These are phyloP conservation scores for Bombus consobrinus DNA, from an alignment of 1,140 invertebrate genomes.

Conservation along the genomic window DNA sequence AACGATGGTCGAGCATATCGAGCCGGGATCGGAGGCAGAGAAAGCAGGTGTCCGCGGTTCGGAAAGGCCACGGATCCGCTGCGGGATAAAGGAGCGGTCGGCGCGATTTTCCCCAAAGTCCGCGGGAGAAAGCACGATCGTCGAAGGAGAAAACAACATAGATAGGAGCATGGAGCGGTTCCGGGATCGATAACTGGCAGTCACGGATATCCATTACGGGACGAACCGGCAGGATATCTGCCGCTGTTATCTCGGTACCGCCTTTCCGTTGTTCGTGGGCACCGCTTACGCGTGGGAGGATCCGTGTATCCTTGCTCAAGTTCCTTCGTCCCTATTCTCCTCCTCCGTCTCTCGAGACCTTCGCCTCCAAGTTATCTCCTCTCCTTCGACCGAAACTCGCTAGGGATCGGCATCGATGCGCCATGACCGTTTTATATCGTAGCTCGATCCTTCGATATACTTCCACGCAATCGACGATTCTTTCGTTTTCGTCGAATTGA, in stretches of 20 bases:
- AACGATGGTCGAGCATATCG: too few species aligned
- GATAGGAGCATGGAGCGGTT: background rate
- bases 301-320: conserved; percentile 45
- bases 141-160: background rate
- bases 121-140: conserved; percentile 25
- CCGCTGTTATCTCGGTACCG: conserved; percentile 47
- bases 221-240: conserved; percentile 12
- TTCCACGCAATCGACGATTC: too few species aligned
- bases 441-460: too few species aligned
- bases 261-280: conserved; percentile 56
- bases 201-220: background rate
- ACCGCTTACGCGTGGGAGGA: conserved; percentile 50
- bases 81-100: too few species aligned
- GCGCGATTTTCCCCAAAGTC: conserved; percentile 1
- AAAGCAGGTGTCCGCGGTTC: too few species aligned
- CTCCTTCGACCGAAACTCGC: background rate
- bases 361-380: background rate
- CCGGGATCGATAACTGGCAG: conserved; percentile 27
- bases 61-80: too few species aligned
- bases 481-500: fast-evolving
- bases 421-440: too few species aligned
- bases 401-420: too few species aligned
- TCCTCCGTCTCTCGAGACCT: background rate
- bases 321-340: background rate
- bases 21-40: too few species aligned